Percentiles rank a stretch among this genome's conserved stretches.
These are phyloP conservation scores for Hippocampus comes DNA, from an alignment of 2,113 vertebrate genomes.

Conservation along the genomic window DNA sequence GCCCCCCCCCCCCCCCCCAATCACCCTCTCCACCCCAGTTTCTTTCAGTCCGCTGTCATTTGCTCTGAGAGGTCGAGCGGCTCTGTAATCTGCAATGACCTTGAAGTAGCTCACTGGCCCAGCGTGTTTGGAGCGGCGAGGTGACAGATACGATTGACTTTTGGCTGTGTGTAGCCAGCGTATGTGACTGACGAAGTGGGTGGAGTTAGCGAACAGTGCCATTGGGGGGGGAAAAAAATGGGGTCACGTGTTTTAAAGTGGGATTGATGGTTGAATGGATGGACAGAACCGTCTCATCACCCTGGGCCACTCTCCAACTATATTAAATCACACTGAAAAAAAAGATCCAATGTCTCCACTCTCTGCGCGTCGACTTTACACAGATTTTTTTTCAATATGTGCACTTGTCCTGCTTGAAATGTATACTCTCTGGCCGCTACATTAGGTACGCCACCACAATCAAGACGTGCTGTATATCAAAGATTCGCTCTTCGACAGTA, in stretches of 20 bases:
- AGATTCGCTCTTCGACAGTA: no score
- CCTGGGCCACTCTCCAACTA: background rate
- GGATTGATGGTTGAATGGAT: background rate
- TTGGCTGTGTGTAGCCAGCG: slow-evolving; percentile 7
- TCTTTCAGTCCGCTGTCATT: slow-evolving; percentile 21
- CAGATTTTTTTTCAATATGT: no score
- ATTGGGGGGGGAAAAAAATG: background rate
- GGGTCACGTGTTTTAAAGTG: slow-evolving; percentile 5
- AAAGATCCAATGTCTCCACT: background rate
- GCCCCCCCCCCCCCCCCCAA: no score
- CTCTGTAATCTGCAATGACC: slow-evolving; percentile 33
- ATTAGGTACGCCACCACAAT: no score
- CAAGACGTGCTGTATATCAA: no score
- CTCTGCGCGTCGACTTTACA: background rate
- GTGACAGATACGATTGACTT: slow-evolving; percentile 39
- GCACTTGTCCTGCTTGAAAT: no score
- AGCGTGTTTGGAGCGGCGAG: slow-evolving; percentile 12
- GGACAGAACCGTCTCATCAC: background rate
- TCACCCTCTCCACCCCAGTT: background rate
- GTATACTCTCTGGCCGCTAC: no score
- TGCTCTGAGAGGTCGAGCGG: slow-evolving; percentile 25
- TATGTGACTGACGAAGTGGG: slow-evolving; percentile 18
- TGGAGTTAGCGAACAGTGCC: background rate
- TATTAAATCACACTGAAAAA: background rate
- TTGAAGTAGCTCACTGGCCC: slow-evolving; percentile 30